phyloP scores from a whole-genome alignment of 1,140 invertebrate genomes.

The Acromyrmex heyeri region DNA sequence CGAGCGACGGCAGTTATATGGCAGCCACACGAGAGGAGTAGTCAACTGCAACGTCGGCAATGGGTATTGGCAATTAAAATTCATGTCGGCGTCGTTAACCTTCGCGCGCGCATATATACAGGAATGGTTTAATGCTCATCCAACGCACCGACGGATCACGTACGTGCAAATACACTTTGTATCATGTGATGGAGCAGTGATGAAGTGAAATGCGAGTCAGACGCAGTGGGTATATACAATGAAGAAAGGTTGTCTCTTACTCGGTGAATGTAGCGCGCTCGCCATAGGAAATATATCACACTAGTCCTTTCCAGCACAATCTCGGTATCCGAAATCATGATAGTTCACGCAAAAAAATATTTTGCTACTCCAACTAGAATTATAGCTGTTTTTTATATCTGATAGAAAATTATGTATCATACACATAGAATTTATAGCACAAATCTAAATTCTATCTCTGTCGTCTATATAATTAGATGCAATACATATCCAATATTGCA shows the following conservation, averaged over 20 bases:
- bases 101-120: conserved; percentile 50
- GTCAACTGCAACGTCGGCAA: conserved; percentile 56
- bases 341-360: no score
- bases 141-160: background rate
- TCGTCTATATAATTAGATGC: no score
- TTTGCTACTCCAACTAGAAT: no score
- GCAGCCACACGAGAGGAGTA: conserved; percentile 35
- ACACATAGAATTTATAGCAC: no score
- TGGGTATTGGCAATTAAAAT: conserved; percentile 80
- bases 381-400: no score
- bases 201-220: conserved; percentile 36
- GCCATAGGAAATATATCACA: background rate
- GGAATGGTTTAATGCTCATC: conserved; percentile 41
- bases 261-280: background rate
- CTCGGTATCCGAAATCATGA: background rate
- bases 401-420: no score
- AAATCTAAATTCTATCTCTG: no score
- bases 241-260: background rate
- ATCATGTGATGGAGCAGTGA: conserved; percentile 34
- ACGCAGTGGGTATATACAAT: background rate
- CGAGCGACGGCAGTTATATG: conserved; percentile 58
- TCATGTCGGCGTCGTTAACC: conserved; percentile 79
- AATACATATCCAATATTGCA: no score
- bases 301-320: background rate
- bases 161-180: conserved; percentile 35